Evolutionary conservation across 2,888 invertebrate species (phyloP).

Genomic region (Caenorhabditis auriculariae): DNA sequence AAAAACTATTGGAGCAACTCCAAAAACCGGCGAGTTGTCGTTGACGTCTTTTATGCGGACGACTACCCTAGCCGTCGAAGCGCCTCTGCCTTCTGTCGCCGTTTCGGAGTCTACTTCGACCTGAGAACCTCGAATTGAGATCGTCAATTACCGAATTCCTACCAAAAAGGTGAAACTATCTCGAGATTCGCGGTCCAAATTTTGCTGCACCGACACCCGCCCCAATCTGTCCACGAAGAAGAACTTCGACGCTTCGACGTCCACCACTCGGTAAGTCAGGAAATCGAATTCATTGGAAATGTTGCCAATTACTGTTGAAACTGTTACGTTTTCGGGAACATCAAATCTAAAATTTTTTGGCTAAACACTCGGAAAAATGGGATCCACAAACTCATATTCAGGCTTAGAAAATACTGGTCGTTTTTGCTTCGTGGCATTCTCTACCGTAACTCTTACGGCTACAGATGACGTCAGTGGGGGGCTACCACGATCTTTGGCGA

Average conservation of each 20-base stretch:
- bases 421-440: conserved; percentile 4
- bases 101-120: conserved; percentile 17
- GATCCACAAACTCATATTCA: conserved; percentile 7
- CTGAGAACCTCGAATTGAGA: conserved; percentile 1
- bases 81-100: conserved; percentile 8
- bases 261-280: conserved; percentile 22
- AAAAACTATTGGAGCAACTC: conserved; percentile 5
- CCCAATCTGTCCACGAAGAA: conserved; percentile 33
- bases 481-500: conserved; percentile 40
- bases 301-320: conserved; percentile 21
- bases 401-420: conserved; percentile 6
- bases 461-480: conserved; percentile 35
- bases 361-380: neutral
- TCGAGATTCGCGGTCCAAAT: conserved; percentile 10
- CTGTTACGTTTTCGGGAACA: conserved; percentile 17
- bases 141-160: neutral
- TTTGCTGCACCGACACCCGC: conserved; percentile 14
- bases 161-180: conserved; percentile 7
- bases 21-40: conserved; percentile 33
- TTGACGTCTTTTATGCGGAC: conserved; percentile 36
- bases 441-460: conserved; percentile 21
- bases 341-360: conserved; percentile 21
- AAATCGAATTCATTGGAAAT: conserved; percentile 14
- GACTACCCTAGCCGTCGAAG: conserved; percentile 11
- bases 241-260: conserved; percentile 12